A percentile compares a stretch with the other conserved stretches of the same genome.
phyloP scores from a whole-genome alignment of 2,888 invertebrate genomes.

The Himalopsyche japonica region DNA sequence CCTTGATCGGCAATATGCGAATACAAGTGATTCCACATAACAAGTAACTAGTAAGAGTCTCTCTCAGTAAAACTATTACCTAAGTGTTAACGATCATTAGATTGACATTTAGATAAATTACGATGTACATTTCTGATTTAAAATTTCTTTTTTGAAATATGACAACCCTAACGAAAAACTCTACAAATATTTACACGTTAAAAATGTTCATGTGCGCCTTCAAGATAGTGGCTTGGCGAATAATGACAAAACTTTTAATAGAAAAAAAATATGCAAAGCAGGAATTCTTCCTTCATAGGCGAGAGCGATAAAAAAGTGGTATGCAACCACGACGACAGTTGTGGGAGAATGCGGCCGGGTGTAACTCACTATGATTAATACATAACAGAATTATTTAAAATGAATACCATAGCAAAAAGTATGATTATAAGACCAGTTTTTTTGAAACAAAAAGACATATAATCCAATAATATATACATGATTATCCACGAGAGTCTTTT shows the following conservation, averaged over 20 bases:
- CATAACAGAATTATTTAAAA: neutral
- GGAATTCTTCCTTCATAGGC: conserved; percentile 21
- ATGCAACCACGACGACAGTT: neutral
- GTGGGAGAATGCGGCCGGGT: conserved; percentile 8
- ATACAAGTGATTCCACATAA: no score
- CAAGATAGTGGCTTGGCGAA: neutral
- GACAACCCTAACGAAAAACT: neutral
- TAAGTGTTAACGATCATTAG: no score
- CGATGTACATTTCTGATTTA: no score
- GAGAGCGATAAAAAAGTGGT: conserved; percentile 2
- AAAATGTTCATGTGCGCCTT: neutral
- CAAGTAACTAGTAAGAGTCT: no score
- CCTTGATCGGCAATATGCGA: no score
- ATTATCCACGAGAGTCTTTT: no score
- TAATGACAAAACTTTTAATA: conserved; percentile 37
- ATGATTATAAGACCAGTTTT: neutral
- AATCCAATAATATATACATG: no score
- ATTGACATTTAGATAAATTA: no score
- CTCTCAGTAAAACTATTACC: no score
- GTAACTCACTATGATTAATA: neutral
- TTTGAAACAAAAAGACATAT: neutral
- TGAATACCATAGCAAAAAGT: neutral
- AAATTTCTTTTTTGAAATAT: neutral
- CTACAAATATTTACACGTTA: conserved; percentile 28
- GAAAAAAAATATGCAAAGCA: conserved; percentile 26